These are phyloP conservation scores for Charadrius vociferus DNA, from an alignment of 2,113 vertebrate species.

Conservation along the genomic window DNA sequence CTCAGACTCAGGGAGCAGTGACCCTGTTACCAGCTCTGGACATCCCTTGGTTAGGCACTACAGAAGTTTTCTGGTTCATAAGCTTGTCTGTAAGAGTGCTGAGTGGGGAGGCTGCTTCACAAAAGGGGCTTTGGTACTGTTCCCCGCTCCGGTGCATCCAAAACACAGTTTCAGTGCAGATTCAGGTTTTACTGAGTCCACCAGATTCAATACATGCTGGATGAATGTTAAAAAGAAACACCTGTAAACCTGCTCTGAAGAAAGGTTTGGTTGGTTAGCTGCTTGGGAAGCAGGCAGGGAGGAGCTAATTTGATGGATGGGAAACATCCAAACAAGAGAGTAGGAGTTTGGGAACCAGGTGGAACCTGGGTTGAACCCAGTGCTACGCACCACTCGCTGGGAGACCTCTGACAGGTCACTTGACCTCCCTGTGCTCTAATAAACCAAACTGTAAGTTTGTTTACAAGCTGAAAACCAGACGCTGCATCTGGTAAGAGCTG, in stretches of 20 bases:
- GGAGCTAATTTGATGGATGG: not conserved
- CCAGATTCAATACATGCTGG: not conserved
- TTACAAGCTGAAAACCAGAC: conserved; percentile 30
- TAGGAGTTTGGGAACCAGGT: not conserved
- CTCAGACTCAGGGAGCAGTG: not conserved
- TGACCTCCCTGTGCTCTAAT: not conserved
- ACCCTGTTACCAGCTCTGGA: accelerated
- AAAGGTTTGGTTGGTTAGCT: not conserved
- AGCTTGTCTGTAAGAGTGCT: not conserved
- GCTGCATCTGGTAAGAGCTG: not conserved
- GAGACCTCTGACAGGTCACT: not conserved
- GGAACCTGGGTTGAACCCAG: not conserved
- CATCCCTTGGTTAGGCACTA: not conserved
- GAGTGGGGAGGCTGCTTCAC: accelerated
- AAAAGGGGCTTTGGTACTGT: not conserved
- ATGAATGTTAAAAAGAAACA: not conserved
- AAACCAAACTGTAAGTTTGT: not conserved
- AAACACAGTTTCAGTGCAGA: not conserved
- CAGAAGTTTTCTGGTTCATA: not conserved
- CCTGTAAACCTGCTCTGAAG: not conserved
- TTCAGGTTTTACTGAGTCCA: not conserved
- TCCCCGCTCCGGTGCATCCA: not conserved
- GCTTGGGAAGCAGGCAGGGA: not conserved
- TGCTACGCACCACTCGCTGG: accelerated
- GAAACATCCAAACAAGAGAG: not conserved